These are phyloP conservation scores for Lomographa bimaculata DNA, from an alignment of 2,888 invertebrate genomes.

Conservation along the genomic window DNA sequence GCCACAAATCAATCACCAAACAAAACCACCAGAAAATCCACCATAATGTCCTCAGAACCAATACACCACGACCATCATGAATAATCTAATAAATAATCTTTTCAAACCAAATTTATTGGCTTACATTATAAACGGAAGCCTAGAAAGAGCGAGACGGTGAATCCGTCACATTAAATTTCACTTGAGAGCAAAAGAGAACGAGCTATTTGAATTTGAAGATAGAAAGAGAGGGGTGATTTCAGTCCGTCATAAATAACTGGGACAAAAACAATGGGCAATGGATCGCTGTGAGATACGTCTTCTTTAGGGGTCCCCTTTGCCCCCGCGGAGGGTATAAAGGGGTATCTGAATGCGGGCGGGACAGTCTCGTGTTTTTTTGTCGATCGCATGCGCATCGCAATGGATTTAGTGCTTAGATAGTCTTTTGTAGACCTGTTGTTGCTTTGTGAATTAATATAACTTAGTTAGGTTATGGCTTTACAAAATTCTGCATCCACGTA, in stretches of 20 bases:
- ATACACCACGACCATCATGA: slow-evolving; percentile 78
- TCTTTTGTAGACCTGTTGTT: too few species aligned
- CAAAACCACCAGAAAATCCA: slow-evolving; percentile 19
- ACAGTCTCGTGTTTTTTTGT: slow-evolving; percentile 35
- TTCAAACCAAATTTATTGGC: slow-evolving; percentile 78
- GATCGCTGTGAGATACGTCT: slow-evolving; percentile 80
- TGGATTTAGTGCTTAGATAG: too few species aligned
- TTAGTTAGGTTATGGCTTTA: too few species aligned
- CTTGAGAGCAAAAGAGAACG: slow-evolving; percentile 4
- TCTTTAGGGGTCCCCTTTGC: slow-evolving; percentile 66
- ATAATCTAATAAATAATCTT: slow-evolving; percentile 83
- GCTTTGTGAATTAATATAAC: too few species aligned
- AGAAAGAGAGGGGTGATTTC: slow-evolving; percentile 59
- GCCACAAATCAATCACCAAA: slow-evolving; percentile 72
- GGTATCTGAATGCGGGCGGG: slow-evolving; percentile 39
- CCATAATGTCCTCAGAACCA: slow-evolving; percentile 67
- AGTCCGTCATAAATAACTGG: slow-evolving; percentile 80
- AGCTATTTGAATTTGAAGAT: slow-evolving; percentile 22
- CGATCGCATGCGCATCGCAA: slow-evolving; percentile 51
- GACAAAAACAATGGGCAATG: slow-evolving; percentile 84
- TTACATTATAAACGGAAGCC: slow-evolving; percentile 77
- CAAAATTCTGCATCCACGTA: too few species aligned
- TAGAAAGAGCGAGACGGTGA: slow-evolving; percentile 50
- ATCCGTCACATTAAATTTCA: too few species aligned
- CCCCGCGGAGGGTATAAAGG: slow-evolving; percentile 29